Percentiles rank a stretch among this genome's conserved stretches.
Evolutionary conservation across 64 coral and sea anemone species (phyloP).

Genomic region (Pachyseris speciosa): DNA sequence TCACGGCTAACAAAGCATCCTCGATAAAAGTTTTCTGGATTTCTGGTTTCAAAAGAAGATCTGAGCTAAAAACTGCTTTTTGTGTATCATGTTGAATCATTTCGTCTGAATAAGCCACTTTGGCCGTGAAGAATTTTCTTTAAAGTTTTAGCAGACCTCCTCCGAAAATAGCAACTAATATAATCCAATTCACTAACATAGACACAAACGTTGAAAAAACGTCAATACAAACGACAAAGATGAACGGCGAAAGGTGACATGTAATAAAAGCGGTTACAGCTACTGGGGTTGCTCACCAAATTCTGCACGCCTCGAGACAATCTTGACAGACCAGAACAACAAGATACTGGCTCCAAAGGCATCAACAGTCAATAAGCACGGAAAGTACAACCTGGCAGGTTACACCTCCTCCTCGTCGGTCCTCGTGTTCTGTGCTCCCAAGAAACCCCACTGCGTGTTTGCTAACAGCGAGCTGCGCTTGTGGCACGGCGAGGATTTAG

Average conservation of each 20-base stretch:
- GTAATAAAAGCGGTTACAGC: not conserved
- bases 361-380: not conserved
- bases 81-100: too few species aligned
- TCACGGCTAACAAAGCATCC: too few species aligned
- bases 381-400: not conserved
- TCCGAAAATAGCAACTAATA: too few species aligned
- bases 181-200: too few species aligned
- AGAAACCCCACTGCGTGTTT: not conserved
- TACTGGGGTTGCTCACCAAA: not conserved
- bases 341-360: not conserved
- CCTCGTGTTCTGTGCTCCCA: not conserved
- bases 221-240: too few species aligned
- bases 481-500: not conserved
- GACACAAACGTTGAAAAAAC: not conserved
- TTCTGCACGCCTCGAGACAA: not conserved
- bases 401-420: not conserved
- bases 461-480: not conserved
- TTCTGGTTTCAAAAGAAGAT: too few species aligned
- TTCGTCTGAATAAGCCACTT: too few species aligned
- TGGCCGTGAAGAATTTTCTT: too few species aligned
- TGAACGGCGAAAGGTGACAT: not conserved
- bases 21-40: too few species aligned
- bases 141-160: too few species aligned
- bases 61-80: too few species aligned
- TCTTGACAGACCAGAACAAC: not conserved